Evolutionary conservation across 2,113 vertebrate genomes (phyloP), one percentile per base, ranked within the genome.

Genomic region (Ciconia stormi): DNA sequence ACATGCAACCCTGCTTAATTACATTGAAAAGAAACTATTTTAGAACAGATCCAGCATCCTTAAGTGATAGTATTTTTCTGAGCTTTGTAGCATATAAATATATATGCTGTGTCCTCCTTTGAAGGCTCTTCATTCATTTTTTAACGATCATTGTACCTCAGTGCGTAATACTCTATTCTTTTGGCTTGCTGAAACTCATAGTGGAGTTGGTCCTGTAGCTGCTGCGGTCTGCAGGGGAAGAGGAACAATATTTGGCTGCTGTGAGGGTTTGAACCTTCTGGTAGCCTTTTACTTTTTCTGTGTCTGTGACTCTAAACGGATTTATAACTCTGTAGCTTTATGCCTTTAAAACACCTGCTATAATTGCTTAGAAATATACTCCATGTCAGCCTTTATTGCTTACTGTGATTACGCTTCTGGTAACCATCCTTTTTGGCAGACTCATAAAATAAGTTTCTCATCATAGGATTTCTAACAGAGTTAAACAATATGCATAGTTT

Each of bases 361-460:
- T 95, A 95, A 95, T 90, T 76, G 91, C 78, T 86, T 91, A 94
- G 93, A 96, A 95, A 91, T 94, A 77, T 70, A 88, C 84, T 90
- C 90, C 47, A 12, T 88, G 89, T 93, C 96, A 94, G 87, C 87
- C 87, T 95, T 97, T 97, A 96, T 88, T 95, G 94, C 94, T 81
- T 47, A 73, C 82, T 80, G 94, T 90, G 91, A 94, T 95, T 93
- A 87, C 0, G 4, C 78, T 97, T 94, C 89, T 97, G 91, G 91
- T 97, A 95, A 94, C 96, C 81, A 69, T 82, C 84, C 81, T 91
- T 94, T 93, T 80, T 91, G 87, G 70, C 87, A 96, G 90, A 70
- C 78, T 91, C 84, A 49, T 95, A 95, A 94, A 95, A 93, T 71
- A 82, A 96, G 82, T 80, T 96, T 94, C 84, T 94, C 58, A 47